A percentile compares a stretch with the other conserved stretches of the same genome.
phyloP scores from a whole-genome alignment of 1,140 invertebrate species.

The Triops cancriformis region DNA sequence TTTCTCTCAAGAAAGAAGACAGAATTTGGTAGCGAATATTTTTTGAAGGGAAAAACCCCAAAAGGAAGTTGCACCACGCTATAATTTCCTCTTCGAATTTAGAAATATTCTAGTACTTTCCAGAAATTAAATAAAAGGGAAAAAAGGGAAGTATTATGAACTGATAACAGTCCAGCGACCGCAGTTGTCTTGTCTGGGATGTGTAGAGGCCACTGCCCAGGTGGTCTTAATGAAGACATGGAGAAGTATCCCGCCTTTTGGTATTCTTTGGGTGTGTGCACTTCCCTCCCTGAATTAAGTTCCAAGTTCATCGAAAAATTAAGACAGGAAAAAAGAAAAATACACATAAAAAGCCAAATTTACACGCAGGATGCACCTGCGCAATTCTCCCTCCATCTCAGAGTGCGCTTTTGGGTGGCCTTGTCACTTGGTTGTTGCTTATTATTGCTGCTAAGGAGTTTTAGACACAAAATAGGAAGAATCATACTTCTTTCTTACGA shows the following conservation, averaged over 20 bases:
- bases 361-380: neutral
- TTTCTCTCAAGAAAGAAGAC: no score
- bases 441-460: no score
- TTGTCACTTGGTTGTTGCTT: neutral
- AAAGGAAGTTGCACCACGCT: no score
- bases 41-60: no score
- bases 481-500: no score
- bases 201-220: neutral
- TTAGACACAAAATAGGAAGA: no score
- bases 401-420: neutral
- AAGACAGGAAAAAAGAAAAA: neutral
- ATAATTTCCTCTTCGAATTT: no score
- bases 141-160: neutral
- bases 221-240: conserved; percentile 13
- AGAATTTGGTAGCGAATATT: no score
- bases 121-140: neutral
- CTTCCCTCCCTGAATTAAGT: neutral
- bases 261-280: neutral
- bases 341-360: neutral
- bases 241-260: conserved; percentile 2
- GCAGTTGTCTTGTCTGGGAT: neutral
- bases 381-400: neutral
- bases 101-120: no score
- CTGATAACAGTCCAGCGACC: neutral
- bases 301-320: no score